phyloP scores from a whole-genome alignment of 1,140 invertebrate species.

The Brachionus asplanchnoidis region DNA sequence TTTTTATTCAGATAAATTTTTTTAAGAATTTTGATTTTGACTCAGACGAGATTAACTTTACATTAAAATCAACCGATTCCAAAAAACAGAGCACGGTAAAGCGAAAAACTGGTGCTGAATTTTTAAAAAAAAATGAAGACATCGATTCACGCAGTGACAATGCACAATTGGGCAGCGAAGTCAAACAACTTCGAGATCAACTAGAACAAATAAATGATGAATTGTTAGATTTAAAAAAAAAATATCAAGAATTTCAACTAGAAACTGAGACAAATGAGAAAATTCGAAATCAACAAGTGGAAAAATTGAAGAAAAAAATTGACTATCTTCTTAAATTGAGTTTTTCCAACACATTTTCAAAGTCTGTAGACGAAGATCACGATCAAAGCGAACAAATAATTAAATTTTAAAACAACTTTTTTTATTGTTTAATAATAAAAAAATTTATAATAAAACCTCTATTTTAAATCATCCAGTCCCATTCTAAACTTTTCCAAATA shows the following conservation, averaged over 20 bases:
- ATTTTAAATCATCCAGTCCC: background rate
- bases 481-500: background rate
- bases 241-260: slow-evolving; percentile 24
- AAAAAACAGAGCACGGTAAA: background rate
- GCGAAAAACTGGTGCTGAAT: background rate
- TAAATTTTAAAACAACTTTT: background rate
- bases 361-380: background rate
- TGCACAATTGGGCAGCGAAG: background rate
- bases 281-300: background rate
- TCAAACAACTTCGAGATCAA: background rate
- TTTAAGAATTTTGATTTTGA: background rate
- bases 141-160: background rate
- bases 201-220: background rate
- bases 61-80: background rate
- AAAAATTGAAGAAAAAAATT: background rate
- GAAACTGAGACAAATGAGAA: slow-evolving; percentile 2
- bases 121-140: background rate
- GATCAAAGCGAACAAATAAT: slow-evolving; percentile 1
- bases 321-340: background rate
- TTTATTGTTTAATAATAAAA: background rate
- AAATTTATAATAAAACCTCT: background rate
- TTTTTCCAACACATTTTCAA: background rate
- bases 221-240: slow-evolving; percentile 2
- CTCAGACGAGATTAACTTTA: slow-evolving; percentile 5
- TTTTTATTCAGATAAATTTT: background rate